phyloP scores from a whole-genome alignment of 2,113 vertebrate genomes.

The Microtus montanus region DNA sequence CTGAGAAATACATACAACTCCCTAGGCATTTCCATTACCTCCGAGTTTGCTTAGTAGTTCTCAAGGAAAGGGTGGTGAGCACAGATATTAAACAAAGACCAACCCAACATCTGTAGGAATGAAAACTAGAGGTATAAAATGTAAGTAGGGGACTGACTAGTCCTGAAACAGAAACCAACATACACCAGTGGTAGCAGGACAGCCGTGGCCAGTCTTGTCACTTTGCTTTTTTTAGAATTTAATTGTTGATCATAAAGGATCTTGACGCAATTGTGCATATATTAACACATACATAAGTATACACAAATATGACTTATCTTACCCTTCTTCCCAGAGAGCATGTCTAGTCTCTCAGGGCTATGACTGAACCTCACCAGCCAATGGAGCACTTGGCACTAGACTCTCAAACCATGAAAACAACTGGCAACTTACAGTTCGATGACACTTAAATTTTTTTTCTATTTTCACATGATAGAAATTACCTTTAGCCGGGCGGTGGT shows the following conservation, averaged over 20 bases:
- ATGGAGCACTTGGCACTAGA: background rate
- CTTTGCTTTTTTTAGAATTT: background rate
- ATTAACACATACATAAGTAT: background rate
- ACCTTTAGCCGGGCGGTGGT: too few relatives aligned
- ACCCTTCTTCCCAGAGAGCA: background rate
- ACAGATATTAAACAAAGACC: background rate
- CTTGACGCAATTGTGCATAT: background rate
- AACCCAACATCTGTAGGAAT: background rate
- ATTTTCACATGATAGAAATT: constrained; percentile 40
- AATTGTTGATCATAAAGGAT: background rate
- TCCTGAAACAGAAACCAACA: background rate
- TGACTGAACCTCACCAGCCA: background rate
- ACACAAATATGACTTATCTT: background rate
- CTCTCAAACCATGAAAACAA: background rate
- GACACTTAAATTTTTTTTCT: constrained; percentile 14
- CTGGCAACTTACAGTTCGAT: background rate
- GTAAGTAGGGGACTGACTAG: background rate
- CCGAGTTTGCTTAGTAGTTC: background rate
- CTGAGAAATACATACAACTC: background rate
- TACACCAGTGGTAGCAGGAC: background rate
- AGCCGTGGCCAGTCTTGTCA: background rate
- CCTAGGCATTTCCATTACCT: constrained; percentile 4
- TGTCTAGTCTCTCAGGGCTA: background rate
- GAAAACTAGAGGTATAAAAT: background rate
- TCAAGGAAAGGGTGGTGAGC: background rate